phyloP scores from a whole-genome alignment of 2,888 invertebrate genomes.

The Trichopoda pennipes region DNA sequence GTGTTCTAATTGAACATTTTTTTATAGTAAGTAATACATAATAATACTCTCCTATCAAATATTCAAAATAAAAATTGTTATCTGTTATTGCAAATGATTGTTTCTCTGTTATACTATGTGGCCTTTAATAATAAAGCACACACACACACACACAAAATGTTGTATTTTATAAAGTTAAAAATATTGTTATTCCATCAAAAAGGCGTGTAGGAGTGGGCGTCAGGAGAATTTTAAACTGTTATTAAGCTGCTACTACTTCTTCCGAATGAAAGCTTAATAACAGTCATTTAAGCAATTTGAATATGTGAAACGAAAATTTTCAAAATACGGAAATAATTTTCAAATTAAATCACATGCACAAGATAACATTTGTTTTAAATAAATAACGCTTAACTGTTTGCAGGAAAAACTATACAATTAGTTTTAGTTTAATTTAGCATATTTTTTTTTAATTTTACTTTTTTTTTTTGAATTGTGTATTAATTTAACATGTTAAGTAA shows the following conservation, averaged over 20 bases:
- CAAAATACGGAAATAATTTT: neutral
- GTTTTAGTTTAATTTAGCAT: too few relatives aligned
- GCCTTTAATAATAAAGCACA: neutral
- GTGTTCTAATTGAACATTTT: neutral
- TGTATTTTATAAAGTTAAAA: neutral
- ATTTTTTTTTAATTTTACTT: too few relatives aligned
- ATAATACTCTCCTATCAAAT: too few relatives aligned
- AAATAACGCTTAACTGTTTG: too few relatives aligned
- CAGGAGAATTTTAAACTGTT: constrained; percentile 25
- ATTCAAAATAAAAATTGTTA: constrained; percentile 1
- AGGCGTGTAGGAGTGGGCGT: constrained; percentile 55
- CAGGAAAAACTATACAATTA: too few relatives aligned
- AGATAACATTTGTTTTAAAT: neutral
- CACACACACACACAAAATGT: constrained; percentile 21
- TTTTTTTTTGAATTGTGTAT: too few relatives aligned
- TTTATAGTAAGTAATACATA: too few relatives aligned
- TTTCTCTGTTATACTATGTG: neutral
- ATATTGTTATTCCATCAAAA: constrained; percentile 24
- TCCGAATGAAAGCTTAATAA: constrained; percentile 61
- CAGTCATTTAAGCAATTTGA: constrained; percentile 3
- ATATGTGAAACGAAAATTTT: neutral
- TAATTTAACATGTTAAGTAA: too few relatives aligned
- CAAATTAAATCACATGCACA: neutral
- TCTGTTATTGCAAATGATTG: neutral
- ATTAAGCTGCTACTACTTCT: neutral